Percentiles rank a stretch among this genome's conserved stretches.
These are phyloP conservation scores for Rhagoletis pomonella DNA, from an alignment of 1,140 invertebrate genomes.

Conservation along the genomic window DNA sequence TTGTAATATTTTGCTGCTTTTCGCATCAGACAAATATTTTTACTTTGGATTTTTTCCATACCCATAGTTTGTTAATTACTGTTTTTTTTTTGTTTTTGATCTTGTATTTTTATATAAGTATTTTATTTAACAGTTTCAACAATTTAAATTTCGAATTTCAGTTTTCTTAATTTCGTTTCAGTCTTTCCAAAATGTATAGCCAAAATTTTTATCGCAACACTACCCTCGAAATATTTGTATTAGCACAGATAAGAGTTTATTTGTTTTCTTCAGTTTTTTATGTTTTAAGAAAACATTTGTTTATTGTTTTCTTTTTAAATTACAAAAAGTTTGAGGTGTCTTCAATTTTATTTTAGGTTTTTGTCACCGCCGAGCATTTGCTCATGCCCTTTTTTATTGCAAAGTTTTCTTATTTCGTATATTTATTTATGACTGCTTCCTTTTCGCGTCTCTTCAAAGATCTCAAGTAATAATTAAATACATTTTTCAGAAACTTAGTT, in stretches of 20 bases:
- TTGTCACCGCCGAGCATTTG: too few relatives aligned
- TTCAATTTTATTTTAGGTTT: too few relatives aligned
- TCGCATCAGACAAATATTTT: too few relatives aligned
- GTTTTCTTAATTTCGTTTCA: constrained; percentile 56
- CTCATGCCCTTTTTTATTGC: too few relatives aligned
- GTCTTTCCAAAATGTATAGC: constrained; percentile 58
- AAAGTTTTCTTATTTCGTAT: too few relatives aligned
- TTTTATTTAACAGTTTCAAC: constrained; percentile 36
- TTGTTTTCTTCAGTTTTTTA: background rate
- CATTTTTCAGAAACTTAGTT: background rate
- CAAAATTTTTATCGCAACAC: constrained; percentile 42
- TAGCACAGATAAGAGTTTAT: constrained; percentile 50
- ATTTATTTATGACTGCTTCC: too few relatives aligned
- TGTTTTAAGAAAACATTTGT: constrained; percentile 38
- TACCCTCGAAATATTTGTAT: constrained; percentile 21
- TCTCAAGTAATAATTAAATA: too few relatives aligned
- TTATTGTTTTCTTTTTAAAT: constrained; percentile 55
- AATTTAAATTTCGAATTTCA: constrained; percentile 52
- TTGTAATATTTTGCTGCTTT: too few relatives aligned
- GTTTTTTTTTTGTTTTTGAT: background rate
- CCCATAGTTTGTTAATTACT: background rate
- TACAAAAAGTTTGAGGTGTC: background rate
- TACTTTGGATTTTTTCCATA: too few relatives aligned
- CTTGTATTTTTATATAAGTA: background rate
- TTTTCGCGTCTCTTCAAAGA: too few relatives aligned